Evolutionary conservation across 2,888 invertebrate genomes (phyloP), one percentile per base, ranked within the genome.

Genomic region (Hirudinaria manillensis): DNA sequence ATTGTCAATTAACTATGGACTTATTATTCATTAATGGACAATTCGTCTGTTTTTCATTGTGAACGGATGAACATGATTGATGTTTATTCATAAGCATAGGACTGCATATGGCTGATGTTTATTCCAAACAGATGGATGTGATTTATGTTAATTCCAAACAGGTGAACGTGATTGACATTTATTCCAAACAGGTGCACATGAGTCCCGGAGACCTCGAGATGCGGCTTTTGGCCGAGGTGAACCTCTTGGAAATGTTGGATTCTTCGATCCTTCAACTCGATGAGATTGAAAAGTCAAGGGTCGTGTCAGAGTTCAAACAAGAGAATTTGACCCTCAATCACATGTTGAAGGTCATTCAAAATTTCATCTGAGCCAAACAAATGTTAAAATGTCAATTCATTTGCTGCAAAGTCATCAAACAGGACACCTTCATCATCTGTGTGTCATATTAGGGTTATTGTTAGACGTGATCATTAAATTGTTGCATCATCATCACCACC

Each of bases 201-300:
- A 61, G 61, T 61, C 61, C 61, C 10, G 61, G 13, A 21, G 61
- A 61, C 21, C 61, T 61, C n/a, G 61, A 61, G 19, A 7, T 29
- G 7, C 2, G 29, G 19, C 29, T 61, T 0, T 61, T 61, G 61
- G 61, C 61, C 6, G 61, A 61, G 61, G 10, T 61, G 61, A 61
- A 61, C 29, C 29, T 61, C 29, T 16, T 61, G 29, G 61, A 61
- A 61, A 61, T 61, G 61, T 61, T 61, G 19, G 61, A 61, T 29
- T 61, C 61, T 61, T 61, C 61, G 10, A 16, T 61, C 10, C 1
- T 29, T 27, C 61, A 61, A 29, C 61, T 61, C 61, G 10, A 10
- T n/a, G 29, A 61, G 24, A 61, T 61, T 29, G 61, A 61, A 29
- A 61, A n/a, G 29, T 61, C 61, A 29, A 61, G 29, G 29, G 19